These are phyloP conservation scores for Atta cephalotes DNA, from an alignment of 1,140 invertebrate genomes.

Conservation along the genomic window DNA sequence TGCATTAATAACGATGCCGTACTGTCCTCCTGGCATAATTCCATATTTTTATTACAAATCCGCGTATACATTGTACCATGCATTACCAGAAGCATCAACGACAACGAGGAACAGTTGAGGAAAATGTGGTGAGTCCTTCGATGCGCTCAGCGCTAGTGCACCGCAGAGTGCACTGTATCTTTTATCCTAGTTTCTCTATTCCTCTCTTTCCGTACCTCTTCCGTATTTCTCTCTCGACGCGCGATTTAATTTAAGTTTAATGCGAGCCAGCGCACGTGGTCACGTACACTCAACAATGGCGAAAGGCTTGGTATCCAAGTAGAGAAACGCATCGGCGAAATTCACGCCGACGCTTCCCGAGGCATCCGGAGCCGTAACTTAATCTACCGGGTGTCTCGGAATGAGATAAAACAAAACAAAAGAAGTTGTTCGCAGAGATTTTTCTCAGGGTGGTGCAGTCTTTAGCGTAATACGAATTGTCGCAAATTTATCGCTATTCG, in stretches of 20 bases:
- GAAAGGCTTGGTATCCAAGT: conserved; percentile 47
- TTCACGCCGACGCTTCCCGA: conserved; percentile 39
- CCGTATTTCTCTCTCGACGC: conserved; percentile 21
- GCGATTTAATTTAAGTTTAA: conserved; percentile 61
- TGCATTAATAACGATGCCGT: conserved; percentile 33
- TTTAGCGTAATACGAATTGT: conserved; percentile 7
- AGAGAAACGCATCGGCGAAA: conserved; percentile 59
- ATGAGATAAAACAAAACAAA: not conserved
- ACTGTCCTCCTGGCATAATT: conserved; percentile 40
- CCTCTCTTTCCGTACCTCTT: conserved; percentile 14
- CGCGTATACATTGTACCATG: not conserved
- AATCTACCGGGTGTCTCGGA: conserved; percentile 44
- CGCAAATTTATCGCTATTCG: conserved; percentile 9
- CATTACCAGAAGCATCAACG: conserved; percentile 36
- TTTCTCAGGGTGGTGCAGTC: not conserved
- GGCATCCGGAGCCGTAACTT: conserved; percentile 5
- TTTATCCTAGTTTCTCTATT: conserved; percentile 8
- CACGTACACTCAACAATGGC: conserved; percentile 57
- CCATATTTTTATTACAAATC: conserved; percentile 49
- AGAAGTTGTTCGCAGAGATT: not conserved
- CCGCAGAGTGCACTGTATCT: conserved; percentile 40
- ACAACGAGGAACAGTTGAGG: conserved; percentile 28
- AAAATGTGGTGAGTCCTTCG: conserved; percentile 43
- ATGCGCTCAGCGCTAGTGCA: conserved; percentile 7
- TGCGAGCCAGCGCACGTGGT: conserved; percentile 55